Percentiles rank a stretch among this genome's conserved stretches.
These are phyloP conservation scores for Nasonia vitripennis DNA, from an alignment of 1,140 invertebrate species.

Conservation along the genomic window DNA sequence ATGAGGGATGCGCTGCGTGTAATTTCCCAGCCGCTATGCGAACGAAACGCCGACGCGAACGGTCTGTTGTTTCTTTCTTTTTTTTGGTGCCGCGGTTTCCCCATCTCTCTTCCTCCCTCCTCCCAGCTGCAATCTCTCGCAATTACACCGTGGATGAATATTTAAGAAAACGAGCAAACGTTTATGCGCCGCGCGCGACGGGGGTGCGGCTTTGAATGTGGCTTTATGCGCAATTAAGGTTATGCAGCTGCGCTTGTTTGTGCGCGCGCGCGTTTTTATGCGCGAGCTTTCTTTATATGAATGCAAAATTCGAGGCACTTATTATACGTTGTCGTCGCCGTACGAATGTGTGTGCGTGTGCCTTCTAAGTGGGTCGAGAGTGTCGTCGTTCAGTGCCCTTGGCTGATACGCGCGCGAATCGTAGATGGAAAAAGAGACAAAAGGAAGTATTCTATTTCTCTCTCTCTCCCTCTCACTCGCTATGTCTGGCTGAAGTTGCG, in stretches of 20 bases:
- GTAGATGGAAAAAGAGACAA: constrained; percentile 6
- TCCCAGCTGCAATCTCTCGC: neutral
- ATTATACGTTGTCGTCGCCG: neutral
- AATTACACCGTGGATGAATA: constrained; percentile 25
- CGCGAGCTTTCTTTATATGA: neutral
- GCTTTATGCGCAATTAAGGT: neutral
- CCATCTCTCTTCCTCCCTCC: neutral
- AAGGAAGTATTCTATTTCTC: neutral
- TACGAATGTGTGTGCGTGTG: neutral
- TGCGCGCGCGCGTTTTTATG: neutral
- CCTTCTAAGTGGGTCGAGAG: constrained; percentile 38
- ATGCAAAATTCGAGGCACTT: neutral
- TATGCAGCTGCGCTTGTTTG: neutral
- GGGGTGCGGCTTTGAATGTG: neutral
- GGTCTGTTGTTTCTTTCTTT: neutral
- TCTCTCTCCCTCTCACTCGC: neutral
- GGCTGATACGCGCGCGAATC: constrained; percentile 19
- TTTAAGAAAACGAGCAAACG: constrained; percentile 1
- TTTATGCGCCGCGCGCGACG: neutral
- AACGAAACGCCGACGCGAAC: no score
- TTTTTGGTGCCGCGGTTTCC: neutral
- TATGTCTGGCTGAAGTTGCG: neutral
- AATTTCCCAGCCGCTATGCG: neutral
- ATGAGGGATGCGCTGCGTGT: neutral
- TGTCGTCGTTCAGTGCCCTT: neutral